A percentile compares a stretch with the other conserved stretches of the same genome.
These are phyloP conservation scores for Ctenicera cuprea DNA, from an alignment of 2,888 invertebrate species.

Conservation along the genomic window DNA sequence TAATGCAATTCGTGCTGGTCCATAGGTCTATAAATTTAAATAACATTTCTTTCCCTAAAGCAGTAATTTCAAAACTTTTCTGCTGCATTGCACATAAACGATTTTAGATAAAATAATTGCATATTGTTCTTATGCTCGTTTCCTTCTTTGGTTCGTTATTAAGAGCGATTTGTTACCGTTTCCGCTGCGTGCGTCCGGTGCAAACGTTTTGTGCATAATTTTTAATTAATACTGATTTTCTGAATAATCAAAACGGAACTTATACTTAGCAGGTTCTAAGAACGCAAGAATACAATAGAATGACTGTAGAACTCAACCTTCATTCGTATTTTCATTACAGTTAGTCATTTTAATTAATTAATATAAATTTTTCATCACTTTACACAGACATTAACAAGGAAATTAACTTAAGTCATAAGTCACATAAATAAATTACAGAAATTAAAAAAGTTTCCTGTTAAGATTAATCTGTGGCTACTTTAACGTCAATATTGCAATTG, in stretches of 20 bases:
- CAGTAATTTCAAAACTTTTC: background rate
- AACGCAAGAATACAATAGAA: background rate
- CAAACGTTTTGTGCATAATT: background rate
- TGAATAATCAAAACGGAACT: background rate
- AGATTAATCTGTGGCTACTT: background rate
- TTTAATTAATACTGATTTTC: background rate
- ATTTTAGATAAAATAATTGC: constrained; percentile 8
- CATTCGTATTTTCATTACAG: background rate
- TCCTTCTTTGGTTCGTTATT: background rate
- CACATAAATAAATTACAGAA: background rate
- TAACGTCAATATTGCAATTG: background rate
- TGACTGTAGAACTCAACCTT: constrained; percentile 5
- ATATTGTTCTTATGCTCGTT: background rate
- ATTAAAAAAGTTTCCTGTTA: background rate
- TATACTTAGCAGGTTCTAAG: background rate
- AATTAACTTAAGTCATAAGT: no score
- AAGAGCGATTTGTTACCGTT: no score
- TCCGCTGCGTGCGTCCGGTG: background rate
- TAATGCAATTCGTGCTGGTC: constrained; percentile 1
- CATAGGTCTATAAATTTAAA: background rate
- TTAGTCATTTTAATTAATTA: background rate
- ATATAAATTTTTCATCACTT: background rate
- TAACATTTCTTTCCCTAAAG: background rate
- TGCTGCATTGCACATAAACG: background rate
- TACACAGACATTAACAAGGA: background rate